A percentile compares a stretch with the other conserved stretches of the same genome.
Conservation (phyloP, 2,888 invertebrate species). For the Sisyra terminalis region DNA sequence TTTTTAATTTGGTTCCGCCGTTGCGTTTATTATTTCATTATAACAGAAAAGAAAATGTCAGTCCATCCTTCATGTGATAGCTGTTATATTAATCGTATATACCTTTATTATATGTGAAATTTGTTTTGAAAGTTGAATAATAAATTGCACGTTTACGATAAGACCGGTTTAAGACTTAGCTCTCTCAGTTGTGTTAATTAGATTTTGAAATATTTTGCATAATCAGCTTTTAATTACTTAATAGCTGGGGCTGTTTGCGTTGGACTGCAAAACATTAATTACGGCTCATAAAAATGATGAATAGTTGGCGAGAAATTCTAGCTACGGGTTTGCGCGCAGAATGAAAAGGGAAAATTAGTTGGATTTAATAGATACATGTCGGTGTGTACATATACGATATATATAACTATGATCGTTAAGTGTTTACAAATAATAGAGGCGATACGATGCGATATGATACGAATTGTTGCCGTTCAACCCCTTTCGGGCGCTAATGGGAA, state of each 20-base stretch:
- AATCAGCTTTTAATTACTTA: constrained; percentile 7
- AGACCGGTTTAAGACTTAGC: too few relatives aligned
- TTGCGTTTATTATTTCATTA: constrained; percentile 7
- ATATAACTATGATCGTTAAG: too few relatives aligned
- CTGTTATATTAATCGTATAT: constrained; percentile 17
- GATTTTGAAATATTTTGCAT: constrained; percentile 8
- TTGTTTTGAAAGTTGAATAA: too few relatives aligned
- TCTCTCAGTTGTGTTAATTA: constrained; percentile 1
- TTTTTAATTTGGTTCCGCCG: too few relatives aligned
- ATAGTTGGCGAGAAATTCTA: background rate
- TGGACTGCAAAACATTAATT: constrained; percentile 5
- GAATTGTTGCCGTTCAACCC: too few relatives aligned
- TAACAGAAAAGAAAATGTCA: constrained; percentile 12
- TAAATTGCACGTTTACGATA: too few relatives aligned
- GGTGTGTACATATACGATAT: too few relatives aligned
- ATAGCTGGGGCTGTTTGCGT: constrained; percentile 3
- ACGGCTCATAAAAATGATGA: constrained; percentile 7
- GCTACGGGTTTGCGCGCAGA: background rate
- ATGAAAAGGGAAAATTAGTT: background rate
- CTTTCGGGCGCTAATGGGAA: too few relatives aligned
- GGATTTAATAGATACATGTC: background rate
- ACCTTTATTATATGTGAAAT: constrained; percentile 12
- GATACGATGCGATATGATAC: too few relatives aligned
- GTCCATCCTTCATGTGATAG: constrained; percentile 9
- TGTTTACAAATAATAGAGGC: too few relatives aligned